Conservation (phyloP, 2,888 invertebrate genomes). For the Ametastegia equiseti region DNA sequence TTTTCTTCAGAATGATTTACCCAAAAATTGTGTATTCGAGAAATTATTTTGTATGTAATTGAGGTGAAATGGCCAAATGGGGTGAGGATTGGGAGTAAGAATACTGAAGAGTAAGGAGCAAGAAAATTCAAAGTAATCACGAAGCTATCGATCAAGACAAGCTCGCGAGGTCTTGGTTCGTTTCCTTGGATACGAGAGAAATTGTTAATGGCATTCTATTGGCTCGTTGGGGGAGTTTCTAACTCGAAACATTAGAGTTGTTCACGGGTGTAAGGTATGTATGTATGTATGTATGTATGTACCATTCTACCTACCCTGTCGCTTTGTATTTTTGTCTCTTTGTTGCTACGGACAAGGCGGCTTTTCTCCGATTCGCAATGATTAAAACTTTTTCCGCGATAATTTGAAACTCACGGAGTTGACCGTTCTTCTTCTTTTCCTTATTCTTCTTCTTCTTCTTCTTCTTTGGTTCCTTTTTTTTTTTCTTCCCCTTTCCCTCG, state of each 20-base stretch:
- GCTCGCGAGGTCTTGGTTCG: background rate
- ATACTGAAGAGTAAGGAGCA: background rate
- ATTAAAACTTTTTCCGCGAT: conserved; percentile 26
- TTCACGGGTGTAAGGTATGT: background rate
- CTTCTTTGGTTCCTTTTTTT: too few relatives aligned
- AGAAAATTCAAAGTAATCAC: conserved; percentile 13
- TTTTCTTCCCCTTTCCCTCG: background rate
- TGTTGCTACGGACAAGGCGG: background rate
- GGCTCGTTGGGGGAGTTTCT: conserved; percentile 33
- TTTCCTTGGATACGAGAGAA: conserved; percentile 7
- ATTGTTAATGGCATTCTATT: conserved; percentile 37
- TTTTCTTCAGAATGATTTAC: background rate
- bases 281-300: too few relatives aligned
- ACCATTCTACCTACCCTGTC: too few relatives aligned
- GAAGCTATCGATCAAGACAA: conserved; percentile 8
- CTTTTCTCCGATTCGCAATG: conserved; percentile 7
- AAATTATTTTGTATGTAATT: background rate
- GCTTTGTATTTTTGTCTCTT: conserved; percentile 31
- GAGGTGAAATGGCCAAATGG: background rate
- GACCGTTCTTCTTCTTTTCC: background rate
- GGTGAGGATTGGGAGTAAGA: too few relatives aligned
- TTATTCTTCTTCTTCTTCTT: background rate
- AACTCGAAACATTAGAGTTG: conserved; percentile 20
- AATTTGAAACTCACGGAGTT: conserved; percentile 32
- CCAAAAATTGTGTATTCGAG: too few relatives aligned